A percentile compares a stretch with the other conserved stretches of the same genome.
Evolutionary conservation across 2,888 invertebrate genomes (phyloP).

Genomic region (Acrobasis repandana): DNA sequence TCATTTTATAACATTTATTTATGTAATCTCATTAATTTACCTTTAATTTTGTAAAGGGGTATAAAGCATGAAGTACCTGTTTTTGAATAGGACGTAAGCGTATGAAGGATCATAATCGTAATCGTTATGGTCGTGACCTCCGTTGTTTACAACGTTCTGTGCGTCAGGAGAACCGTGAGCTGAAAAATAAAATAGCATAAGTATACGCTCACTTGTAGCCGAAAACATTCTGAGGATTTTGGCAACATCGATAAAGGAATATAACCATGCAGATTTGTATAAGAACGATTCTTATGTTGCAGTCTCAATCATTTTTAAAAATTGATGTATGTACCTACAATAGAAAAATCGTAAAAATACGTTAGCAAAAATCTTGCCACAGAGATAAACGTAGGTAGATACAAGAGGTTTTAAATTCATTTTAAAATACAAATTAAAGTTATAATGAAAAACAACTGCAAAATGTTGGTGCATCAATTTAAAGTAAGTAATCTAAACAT

Average conservation of each 20-base stretch:
- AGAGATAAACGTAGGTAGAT: neutral
- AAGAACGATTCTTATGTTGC: slow-evolving; percentile 15
- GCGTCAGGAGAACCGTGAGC: slow-evolving; percentile 52
- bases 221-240: neutral
- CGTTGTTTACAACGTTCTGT: slow-evolving; percentile 46
- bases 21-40: too few species aligned
- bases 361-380: neutral
- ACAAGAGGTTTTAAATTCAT: neutral
- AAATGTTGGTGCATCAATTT: slow-evolving; percentile 17
- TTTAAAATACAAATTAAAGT: slow-evolving; percentile 12
- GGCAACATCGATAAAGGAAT: slow-evolving; percentile 21
- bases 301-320: slow-evolving; percentile 3
- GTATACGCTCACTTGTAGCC: neutral
- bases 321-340: slow-evolving; percentile 4
- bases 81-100: slow-evolving; percentile 89
- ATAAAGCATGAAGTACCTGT: slow-evolving; percentile 77
- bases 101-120: slow-evolving; percentile 89
- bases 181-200: slow-evolving; percentile 43
- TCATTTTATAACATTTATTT: neutral
- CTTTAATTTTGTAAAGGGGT: too few species aligned
- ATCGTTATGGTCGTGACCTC: slow-evolving; percentile 77
- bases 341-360: slow-evolving; percentile 18
- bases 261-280: slow-evolving; percentile 21
- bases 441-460: slow-evolving; percentile 19
- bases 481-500: slow-evolving; percentile 21